These are phyloP conservation scores for Graptemys geographica DNA, from an alignment of 2,797 vertebrate genomes.

Conservation along the genomic window DNA sequence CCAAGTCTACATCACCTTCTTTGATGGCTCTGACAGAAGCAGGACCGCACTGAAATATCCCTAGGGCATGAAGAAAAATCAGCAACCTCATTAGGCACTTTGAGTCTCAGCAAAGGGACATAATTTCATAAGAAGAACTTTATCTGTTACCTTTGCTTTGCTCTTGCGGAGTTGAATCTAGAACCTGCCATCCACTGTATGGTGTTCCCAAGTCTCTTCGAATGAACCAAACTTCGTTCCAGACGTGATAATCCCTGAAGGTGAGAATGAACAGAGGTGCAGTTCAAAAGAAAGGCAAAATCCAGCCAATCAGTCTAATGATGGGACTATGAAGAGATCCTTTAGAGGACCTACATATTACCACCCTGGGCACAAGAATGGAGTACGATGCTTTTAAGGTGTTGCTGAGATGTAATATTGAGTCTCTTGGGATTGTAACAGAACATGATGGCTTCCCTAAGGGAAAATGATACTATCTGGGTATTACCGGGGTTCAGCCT, in stretches of 20 bases:
- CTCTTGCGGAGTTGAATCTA: conserved; percentile 94
- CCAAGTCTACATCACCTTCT: conserved; percentile 79
- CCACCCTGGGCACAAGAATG: background rate
- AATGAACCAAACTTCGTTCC: conserved; percentile 90
- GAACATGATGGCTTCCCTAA: background rate
- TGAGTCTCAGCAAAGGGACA: background rate
- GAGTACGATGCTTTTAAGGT: background rate
- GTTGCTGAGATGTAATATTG: background rate
- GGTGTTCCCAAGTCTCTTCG: conserved; percentile 83
- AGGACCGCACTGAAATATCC: conserved; percentile 82
- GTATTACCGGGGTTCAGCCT: background rate
- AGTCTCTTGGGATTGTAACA: background rate
- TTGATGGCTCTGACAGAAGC: conserved; percentile 80
- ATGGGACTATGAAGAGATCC: accelerated
- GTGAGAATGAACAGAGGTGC: background rate
- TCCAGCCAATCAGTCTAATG: background rate
- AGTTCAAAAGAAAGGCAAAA: background rate
- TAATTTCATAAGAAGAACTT: background rate
- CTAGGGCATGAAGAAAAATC: conserved; percentile 31
- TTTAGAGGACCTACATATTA: background rate
- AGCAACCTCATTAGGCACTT: background rate
- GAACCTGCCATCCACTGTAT: conserved; percentile 90
- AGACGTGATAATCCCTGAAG: conserved; percentile 93
- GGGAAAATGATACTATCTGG: background rate
- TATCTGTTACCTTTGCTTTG: conserved; percentile 83